Conservation (phyloP, 2,113 vertebrate species). For the Cariama cristata region DNA sequence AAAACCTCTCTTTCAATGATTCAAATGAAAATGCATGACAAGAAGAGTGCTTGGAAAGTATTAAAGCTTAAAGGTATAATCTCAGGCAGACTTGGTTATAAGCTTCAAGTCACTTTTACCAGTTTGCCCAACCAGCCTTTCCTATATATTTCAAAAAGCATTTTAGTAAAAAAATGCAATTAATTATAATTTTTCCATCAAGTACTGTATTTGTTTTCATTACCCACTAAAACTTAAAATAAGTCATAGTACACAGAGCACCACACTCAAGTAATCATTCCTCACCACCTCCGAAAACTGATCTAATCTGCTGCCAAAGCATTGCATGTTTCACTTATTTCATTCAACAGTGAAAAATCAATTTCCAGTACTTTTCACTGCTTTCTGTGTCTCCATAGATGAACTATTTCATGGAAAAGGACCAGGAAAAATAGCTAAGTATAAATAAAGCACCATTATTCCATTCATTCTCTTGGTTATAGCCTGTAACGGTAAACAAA, state of each 20-base stretch:
- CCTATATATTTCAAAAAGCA: not conserved
- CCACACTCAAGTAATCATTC: not conserved
- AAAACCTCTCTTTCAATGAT: not conserved
- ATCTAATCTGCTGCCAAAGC: not conserved
- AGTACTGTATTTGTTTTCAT: not conserved
- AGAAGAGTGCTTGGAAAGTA: not conserved
- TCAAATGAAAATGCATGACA: rapidly evolving
- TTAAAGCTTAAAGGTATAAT: not conserved
- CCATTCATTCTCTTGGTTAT: not conserved
- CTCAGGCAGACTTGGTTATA: not conserved
- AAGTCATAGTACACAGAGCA: not conserved
- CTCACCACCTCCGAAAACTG: not conserved
- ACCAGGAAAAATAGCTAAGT: not conserved
- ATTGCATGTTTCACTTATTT: not conserved
- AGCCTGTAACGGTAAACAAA: not conserved
- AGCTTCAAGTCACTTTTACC: not conserved
- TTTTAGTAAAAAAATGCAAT: not conserved
- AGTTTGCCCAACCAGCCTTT: not conserved
- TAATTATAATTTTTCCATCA: not conserved
- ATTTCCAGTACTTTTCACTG: not conserved
- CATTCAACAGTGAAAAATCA: not conserved
- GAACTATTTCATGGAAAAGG: not conserved
- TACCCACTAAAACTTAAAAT: not conserved
- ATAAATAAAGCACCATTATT: not conserved
- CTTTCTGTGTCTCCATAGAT: not conserved